A percentile compares a stretch with the other conserved stretches of the same genome.
These are phyloP conservation scores for Patella vulgata DNA, from an alignment of 1,140 invertebrate genomes.

Conservation along the genomic window DNA sequence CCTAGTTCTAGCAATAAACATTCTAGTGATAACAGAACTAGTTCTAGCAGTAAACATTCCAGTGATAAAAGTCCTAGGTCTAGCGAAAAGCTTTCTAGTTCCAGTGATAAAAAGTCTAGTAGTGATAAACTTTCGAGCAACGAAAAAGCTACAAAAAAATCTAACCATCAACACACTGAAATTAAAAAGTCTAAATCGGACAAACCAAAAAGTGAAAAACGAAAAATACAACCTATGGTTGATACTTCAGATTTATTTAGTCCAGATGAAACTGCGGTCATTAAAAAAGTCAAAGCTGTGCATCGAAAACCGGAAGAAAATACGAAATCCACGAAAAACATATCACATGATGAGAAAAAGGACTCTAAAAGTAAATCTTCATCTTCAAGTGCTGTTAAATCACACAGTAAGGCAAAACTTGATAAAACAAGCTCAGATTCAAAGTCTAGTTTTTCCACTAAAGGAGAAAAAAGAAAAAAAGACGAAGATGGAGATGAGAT, in stretches of 20 bases:
- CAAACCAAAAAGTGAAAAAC: too few species aligned
- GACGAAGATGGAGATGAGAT: conserved; percentile 1
- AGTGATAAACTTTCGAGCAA: background rate
- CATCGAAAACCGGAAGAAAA: too few species aligned
- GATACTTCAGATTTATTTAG: conserved; percentile 2
- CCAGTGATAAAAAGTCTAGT: background rate
- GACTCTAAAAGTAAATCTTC: background rate
- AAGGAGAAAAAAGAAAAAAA: conserved; percentile 5
- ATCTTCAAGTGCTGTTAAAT: background rate
- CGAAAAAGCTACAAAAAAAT: too few species aligned
- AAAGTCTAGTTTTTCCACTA: background rate
- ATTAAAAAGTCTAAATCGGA: too few species aligned
- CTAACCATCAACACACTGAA: background rate
- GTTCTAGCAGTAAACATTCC: background rate
- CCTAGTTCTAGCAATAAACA: too few species aligned
- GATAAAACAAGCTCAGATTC: conserved; percentile 3
- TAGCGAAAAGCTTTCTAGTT: background rate
- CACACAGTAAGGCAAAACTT: background rate
- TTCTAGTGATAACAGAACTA: too few species aligned
- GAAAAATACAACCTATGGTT: background rate
- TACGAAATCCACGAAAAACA: too few species aligned
- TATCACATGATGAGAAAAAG: background rate
- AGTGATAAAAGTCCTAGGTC: background rate
- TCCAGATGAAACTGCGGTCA: conserved; percentile 2
- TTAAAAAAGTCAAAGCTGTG: too few species aligned